A percentile compares a stretch with the other conserved stretches of the same genome.
These are phyloP conservation scores for Hypselothyrea guttata DNA, from an alignment of 2,888 invertebrate genomes.

Conservation along the genomic window DNA sequence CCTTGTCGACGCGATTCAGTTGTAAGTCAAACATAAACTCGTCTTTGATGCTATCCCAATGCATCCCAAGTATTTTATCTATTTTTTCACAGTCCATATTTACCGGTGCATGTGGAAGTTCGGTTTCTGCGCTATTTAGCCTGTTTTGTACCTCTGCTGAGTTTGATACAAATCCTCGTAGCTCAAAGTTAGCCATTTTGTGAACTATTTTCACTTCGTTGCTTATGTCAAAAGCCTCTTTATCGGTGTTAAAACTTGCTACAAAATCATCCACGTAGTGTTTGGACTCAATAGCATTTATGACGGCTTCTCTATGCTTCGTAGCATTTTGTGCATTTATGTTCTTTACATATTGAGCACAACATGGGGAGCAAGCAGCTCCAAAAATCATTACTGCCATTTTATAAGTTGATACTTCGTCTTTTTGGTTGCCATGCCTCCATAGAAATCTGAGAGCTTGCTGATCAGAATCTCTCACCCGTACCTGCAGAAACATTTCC, in stretches of 20 bases:
- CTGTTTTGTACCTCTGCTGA: not conserved
- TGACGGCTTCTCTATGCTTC: slow-evolving; percentile 1
- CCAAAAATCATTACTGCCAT: slow-evolving; percentile 12
- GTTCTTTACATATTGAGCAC: slow-evolving; percentile 19
- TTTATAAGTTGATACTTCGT: not conserved
- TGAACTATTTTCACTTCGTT: not conserved
- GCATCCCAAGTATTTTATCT: slow-evolving; percentile 8
- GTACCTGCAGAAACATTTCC: not conserved
- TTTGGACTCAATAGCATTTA: not conserved
- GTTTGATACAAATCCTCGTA: not conserved
- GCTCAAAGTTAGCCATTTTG: not conserved
- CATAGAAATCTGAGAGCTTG: not conserved
- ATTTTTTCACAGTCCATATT: not conserved
- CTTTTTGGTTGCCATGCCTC: not conserved
- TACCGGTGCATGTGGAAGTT: not conserved
- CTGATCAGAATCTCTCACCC: not conserved
- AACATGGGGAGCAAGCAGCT: slow-evolving; percentile 17
- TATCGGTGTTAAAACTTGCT: not conserved
- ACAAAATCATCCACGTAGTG: not conserved
- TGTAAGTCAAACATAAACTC: slow-evolving; percentile 15
- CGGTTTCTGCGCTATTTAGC: not conserved
- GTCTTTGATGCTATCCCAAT: slow-evolving; percentile 10
- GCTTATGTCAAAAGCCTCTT: not conserved
- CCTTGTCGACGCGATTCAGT: slow-evolving; percentile 7
- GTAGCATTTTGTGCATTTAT: slow-evolving; percentile 7